These are phyloP conservation scores for Scopus umbretta DNA, from an alignment of 2,113 vertebrate species.

Conservation along the genomic window DNA sequence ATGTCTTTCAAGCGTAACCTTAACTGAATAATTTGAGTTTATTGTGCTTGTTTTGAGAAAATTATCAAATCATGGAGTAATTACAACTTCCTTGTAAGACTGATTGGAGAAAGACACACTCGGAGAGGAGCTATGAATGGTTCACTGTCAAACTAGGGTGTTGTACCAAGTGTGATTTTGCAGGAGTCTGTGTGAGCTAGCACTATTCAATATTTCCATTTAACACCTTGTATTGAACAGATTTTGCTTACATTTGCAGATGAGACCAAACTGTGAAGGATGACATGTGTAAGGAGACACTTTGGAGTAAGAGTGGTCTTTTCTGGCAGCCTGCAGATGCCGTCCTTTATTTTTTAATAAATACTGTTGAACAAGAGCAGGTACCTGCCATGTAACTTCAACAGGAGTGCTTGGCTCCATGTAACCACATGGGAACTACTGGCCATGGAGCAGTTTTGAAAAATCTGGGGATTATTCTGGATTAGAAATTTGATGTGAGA, in stretches of 20 bases:
- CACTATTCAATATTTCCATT: not conserved
- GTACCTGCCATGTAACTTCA: not conserved
- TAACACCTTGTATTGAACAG: not conserved
- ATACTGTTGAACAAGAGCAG: fast-evolving
- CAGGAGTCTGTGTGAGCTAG: not conserved
- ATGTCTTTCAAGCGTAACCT: slow-evolving; percentile 12
- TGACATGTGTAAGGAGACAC: not conserved
- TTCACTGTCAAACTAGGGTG: not conserved
- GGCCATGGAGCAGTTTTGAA: not conserved
- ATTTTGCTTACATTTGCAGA: not conserved
- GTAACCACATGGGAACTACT: not conserved
- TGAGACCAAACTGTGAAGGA: not conserved
- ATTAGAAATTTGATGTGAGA: not conserved
- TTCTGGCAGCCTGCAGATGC: not conserved
- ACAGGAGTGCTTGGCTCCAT: not conserved
- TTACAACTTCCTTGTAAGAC: not conserved
- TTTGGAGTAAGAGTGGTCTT: not conserved
- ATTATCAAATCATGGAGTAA: not conserved
- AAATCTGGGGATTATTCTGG: not conserved
- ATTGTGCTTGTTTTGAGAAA: slow-evolving; percentile 1
- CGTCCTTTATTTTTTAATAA: not conserved
- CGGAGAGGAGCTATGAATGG: not conserved
- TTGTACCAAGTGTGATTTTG: not conserved
- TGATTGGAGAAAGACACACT: not conserved
- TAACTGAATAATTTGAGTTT: not conserved